These are phyloP conservation scores for Diachasma alloeum DNA, from an alignment of 1,140 invertebrate genomes.

Conservation along the genomic window DNA sequence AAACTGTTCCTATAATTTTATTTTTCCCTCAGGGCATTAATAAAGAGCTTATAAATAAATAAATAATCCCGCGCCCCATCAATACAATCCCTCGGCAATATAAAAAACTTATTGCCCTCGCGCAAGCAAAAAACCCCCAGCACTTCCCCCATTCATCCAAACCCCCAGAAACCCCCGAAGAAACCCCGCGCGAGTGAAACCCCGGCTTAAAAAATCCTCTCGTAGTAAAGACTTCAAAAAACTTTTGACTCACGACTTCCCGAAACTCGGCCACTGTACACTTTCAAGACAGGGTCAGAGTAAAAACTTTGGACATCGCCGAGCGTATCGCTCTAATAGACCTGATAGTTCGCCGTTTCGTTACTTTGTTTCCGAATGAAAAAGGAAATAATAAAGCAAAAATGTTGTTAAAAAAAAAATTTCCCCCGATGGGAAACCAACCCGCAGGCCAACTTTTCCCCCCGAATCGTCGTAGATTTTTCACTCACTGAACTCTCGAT, in stretches of 20 bases:
- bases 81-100: not conserved
- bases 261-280: slow-evolving; percentile 15
- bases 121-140: not conserved
- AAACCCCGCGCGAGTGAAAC: not conserved
- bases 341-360: slow-evolving; percentile 11
- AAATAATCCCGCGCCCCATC: too few species aligned
- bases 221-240: not conserved
- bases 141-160: not conserved
- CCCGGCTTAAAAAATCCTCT: slow-evolving; percentile 15
- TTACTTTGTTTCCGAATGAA: slow-evolving; percentile 10
- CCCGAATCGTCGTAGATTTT: slow-evolving; percentile 1
- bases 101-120: too few species aligned
- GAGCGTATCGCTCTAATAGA: slow-evolving; percentile 15
- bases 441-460: not conserved
- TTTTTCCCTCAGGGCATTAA: too few species aligned
- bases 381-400: not conserved
- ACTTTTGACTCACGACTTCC: slow-evolving; percentile 27
- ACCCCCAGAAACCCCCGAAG: not conserved
- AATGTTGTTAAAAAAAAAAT: not conserved
- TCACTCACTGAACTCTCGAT: not conserved
- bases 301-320: slow-evolving; percentile 14
- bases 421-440: not conserved
- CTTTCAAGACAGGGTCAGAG: slow-evolving; percentile 5
- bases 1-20: too few species aligned
- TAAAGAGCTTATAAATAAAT: too few species aligned